Evolutionary conservation across 2,113 vertebrate genomes (phyloP), one percentile per base, ranked within the genome.

Genomic region (Lamprotornis superbus): DNA sequence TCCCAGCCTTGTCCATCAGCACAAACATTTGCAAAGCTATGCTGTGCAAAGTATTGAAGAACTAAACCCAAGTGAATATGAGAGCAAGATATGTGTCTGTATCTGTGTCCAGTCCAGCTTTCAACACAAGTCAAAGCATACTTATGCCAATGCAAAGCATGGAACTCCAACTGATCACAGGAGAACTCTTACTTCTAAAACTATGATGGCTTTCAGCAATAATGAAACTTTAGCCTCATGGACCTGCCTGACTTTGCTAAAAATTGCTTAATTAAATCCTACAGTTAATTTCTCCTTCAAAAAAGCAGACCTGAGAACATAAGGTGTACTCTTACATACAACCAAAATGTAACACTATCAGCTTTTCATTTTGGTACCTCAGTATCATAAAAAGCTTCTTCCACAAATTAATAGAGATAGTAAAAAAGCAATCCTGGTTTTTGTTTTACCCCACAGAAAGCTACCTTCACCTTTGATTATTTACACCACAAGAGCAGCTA

Each of bases 381-480:
- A 59, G 15, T 7, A 90, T 33, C 49, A 53, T 19, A 83, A 73
- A 87, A 88, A 91, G 13, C 31, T 84, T 76, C 22, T 77, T 76
- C 30, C 39, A 75, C 37, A 73, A 75, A 76, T 25, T 56, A 61
- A 68, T 27, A 60, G 0, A 57, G 2, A 50, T 13, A 82, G 42
- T 49, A 12, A 84, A 73, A 90, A 90, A 92, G 44, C 12, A 5
- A 93, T 24, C 25, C 39, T 80, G 40, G 11, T 23, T 85, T 92
- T 89, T 59, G 63, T 89, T 79, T 89, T 53, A 63, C 19, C 39
- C 81, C 81, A 83, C 8, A 83, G 44, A 87, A 61, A 91, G 57
- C 69, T 7, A 78, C 89, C 84, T 96, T 93, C 95, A 95, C 87
- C 91, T 91, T 73, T 93, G 61, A 91, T 91, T 91, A 79, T 68